phyloP scores from a whole-genome alignment of 1,140 invertebrate species.

The Oreohelix idahoensis region DNA sequence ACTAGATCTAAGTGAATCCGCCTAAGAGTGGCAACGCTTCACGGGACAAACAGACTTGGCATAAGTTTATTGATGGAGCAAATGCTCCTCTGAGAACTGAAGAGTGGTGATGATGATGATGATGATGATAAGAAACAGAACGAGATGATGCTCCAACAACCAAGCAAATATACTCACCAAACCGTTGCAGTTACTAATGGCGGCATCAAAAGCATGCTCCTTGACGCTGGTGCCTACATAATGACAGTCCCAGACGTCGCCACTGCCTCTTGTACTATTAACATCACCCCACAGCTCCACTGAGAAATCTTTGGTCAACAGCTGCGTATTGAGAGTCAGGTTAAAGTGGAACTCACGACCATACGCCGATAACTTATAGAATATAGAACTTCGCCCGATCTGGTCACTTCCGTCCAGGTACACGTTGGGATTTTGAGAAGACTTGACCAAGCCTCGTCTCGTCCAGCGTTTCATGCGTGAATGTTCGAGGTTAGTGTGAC shows the following conservation, averaged over 20 bases:
- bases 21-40: too few species aligned
- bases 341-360: conserved; percentile 63
- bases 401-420: conserved; percentile 38
- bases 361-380: conserved; percentile 63
- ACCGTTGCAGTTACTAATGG: conserved; percentile 66
- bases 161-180: conserved; percentile 55
- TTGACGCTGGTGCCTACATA: conserved; percentile 52
- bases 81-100: too few species aligned
- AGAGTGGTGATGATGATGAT: too few species aligned
- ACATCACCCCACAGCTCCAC: conserved; percentile 53
- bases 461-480: conserved; percentile 14
- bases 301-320: conserved; percentile 53
- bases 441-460: not conserved
- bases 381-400: conserved; percentile 45
- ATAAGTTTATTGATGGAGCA: too few species aligned
- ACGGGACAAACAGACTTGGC: too few species aligned
- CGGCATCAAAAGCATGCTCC: conserved; percentile 50
- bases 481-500: conserved; percentile 4
- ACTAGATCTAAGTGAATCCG: too few species aligned
- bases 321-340: conserved; percentile 54
- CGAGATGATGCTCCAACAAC: too few species aligned
- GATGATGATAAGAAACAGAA: too few species aligned
- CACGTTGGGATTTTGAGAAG: conserved; percentile 26
- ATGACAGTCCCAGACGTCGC: conserved; percentile 55
- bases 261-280: conserved; percentile 35